Percentiles rank a stretch among this genome's conserved stretches.
Evolutionary conservation across 2,797 vertebrate genomes (phyloP).

Genomic region (Gymnopithys bicolor): DNA sequence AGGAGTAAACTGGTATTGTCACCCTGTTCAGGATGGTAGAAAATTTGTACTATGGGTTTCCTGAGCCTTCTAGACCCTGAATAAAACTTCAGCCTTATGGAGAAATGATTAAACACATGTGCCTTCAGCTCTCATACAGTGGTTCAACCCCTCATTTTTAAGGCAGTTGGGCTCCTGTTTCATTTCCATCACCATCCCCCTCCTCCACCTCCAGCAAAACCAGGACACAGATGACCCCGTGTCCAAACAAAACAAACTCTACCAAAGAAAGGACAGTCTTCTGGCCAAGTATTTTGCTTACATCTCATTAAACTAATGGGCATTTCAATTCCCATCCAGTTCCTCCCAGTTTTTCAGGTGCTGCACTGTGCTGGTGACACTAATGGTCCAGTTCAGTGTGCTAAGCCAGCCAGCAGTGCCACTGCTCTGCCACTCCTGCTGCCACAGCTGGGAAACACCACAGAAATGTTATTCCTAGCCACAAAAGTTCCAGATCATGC

Average conservation of each 20-base stretch:
- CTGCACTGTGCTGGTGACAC: background rate
- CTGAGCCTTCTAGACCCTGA: background rate
- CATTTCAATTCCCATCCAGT: background rate
- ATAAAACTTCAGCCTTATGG: background rate
- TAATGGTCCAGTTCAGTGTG: background rate
- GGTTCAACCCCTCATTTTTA: background rate
- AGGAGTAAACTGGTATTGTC: background rate
- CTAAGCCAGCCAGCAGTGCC: background rate
- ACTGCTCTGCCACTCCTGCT: fast-evolving
- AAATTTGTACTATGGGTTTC: background rate
- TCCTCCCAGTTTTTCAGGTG: background rate
- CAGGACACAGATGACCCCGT: background rate
- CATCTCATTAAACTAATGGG: background rate
- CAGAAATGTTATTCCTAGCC: background rate
- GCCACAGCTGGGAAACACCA: background rate
- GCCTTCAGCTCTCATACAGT: background rate
- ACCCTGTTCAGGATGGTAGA: background rate
- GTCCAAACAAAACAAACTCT: background rate
- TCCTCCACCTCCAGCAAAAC: background rate
- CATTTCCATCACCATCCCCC: background rate
- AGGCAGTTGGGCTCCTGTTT: background rate
- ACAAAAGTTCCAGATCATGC: background rate
- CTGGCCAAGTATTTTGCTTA: background rate
- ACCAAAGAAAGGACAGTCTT: background rate
- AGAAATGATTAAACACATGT: background rate